Conservation (phyloP, 2,113 vertebrate genomes). For the Stictonetta naevosa region DNA sequence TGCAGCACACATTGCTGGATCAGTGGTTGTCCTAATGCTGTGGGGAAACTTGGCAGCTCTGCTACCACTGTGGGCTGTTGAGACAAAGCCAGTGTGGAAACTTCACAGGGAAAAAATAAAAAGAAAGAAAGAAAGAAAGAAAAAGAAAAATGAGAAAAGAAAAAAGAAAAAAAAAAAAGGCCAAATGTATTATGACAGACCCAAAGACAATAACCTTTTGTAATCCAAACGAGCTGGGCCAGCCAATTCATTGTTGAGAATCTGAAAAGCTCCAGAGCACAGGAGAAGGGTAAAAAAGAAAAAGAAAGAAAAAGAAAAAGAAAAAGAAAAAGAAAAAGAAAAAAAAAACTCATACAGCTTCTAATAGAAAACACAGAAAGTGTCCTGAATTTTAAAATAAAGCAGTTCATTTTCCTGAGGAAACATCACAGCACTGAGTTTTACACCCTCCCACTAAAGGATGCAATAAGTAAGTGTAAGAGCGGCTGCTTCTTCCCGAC, state of each 20-base stretch:
- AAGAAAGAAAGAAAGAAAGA: not conserved
- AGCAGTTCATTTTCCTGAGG: not conserved
- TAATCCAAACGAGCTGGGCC: slow-evolving; percentile 63
- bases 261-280: slow-evolving; percentile 48
- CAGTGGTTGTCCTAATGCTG: slow-evolving; percentile 42
- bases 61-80: slow-evolving; percentile 37
- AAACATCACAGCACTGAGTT: not conserved
- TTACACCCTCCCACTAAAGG: not conserved
- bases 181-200: slow-evolving; percentile 58
- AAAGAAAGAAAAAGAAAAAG: not conserved
- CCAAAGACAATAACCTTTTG: slow-evolving; percentile 73
- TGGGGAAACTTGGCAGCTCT: slow-evolving; percentile 58
- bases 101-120: not conserved
- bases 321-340: too few species aligned
- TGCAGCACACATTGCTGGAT: not conserved
- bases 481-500: not conserved
- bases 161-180: not conserved
- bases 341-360: not conserved
- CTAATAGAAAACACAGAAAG: slow-evolving; percentile 43
- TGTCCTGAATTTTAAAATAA: slow-evolving; percentile 20
- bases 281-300: not conserved
- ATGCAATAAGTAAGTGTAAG: not conserved
- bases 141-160: not conserved
- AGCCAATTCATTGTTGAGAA: slow-evolving; percentile 67
- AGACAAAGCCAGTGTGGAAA: slow-evolving; percentile 66